Percentiles rank a stretch among this genome's conserved stretches.
These are phyloP conservation scores for Carabus problematicus DNA, from an alignment of 2,888 invertebrate genomes.

Conservation along the genomic window DNA sequence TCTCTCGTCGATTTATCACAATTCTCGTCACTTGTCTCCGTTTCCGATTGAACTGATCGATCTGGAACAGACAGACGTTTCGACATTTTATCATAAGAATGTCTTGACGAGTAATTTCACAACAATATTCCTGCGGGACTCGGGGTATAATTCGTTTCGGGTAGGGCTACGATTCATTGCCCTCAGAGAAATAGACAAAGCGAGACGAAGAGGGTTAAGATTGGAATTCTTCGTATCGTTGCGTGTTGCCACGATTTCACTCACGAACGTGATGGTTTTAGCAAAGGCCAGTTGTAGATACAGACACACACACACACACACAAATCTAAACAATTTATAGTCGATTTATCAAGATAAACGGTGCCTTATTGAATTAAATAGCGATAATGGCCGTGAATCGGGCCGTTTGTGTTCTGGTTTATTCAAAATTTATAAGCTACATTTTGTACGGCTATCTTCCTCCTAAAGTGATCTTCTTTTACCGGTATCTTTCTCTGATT, in stretches of 20 bases:
- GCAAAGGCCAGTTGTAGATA: conserved; percentile 4
- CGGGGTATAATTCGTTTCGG: conserved; percentile 25
- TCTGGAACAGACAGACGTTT: too few species aligned
- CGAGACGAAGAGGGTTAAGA: conserved; percentile 9
- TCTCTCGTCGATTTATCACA: too few species aligned
- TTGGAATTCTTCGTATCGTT: conserved; percentile 27
- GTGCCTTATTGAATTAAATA: conserved; percentile 58
- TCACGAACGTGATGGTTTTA: background rate
- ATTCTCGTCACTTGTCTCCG: too few species aligned
- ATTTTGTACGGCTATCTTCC: conserved; percentile 27
- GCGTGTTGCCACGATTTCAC: conserved; percentile 11
- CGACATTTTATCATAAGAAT: background rate
- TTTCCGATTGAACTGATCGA: too few species aligned
- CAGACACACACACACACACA: conserved; percentile 46
- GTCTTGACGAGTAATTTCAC: conserved; percentile 23
- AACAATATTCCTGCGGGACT: conserved; percentile 36
- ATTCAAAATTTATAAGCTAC: conserved; percentile 41
- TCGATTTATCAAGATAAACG: conserved; percentile 57
- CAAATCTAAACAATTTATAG: conserved; percentile 57
- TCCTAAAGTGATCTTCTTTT: conserved; percentile 19
- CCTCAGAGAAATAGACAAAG: background rate
- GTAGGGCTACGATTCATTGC: background rate
- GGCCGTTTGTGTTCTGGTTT: conserved; percentile 23
- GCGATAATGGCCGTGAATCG: conserved; percentile 53
- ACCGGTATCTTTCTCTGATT: background rate